Conservation (phyloP, 2,888 invertebrate species). For the Volucella inflata region DNA sequence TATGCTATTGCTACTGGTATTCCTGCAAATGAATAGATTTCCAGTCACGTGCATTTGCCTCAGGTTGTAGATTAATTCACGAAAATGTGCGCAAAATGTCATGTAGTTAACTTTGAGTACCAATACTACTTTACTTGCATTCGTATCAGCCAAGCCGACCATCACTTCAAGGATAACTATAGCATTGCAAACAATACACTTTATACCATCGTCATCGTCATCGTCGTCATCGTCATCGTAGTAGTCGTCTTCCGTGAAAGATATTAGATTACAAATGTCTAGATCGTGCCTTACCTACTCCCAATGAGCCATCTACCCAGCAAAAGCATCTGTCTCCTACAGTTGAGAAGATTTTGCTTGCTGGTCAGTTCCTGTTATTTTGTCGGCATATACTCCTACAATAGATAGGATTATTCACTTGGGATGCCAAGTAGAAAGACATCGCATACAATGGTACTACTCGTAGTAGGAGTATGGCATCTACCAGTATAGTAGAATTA, state of each 20-base stretch:
- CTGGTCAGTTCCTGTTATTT: constrained; percentile 59
- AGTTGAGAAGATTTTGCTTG: constrained; percentile 49
- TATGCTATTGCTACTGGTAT: neutral
- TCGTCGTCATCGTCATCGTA: constrained; percentile 32
- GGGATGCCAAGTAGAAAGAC: constrained; percentile 63
- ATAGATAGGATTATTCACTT: constrained; percentile 63
- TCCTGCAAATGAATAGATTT: constrained; percentile 40
- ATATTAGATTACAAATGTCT: constrained; percentile 74
- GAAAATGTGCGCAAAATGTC: constrained; percentile 53
- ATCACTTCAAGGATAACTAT: constrained; percentile 49
- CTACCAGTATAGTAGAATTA: constrained; percentile 64
- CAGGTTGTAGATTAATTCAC: constrained; percentile 53
- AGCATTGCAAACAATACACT: constrained; percentile 63
- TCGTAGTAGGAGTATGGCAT: constrained; percentile 19
- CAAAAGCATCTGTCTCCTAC: constrained; percentile 57
- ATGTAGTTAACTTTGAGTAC: constrained; percentile 52
- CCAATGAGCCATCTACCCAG: constrained; percentile 41
- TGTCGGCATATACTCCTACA: constrained; percentile 37
- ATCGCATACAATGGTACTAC: constrained; percentile 4
- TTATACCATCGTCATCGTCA: constrained; percentile 59
- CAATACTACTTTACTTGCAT: constrained; percentile 41
- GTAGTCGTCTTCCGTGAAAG: constrained; percentile 58
- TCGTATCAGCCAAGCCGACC: constrained; percentile 29
- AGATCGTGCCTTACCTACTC: constrained; percentile 59
- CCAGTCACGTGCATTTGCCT: constrained; percentile 60